Conservation (phyloP, 2,888 invertebrate species). For the Agriopis aurantiaria region DNA sequence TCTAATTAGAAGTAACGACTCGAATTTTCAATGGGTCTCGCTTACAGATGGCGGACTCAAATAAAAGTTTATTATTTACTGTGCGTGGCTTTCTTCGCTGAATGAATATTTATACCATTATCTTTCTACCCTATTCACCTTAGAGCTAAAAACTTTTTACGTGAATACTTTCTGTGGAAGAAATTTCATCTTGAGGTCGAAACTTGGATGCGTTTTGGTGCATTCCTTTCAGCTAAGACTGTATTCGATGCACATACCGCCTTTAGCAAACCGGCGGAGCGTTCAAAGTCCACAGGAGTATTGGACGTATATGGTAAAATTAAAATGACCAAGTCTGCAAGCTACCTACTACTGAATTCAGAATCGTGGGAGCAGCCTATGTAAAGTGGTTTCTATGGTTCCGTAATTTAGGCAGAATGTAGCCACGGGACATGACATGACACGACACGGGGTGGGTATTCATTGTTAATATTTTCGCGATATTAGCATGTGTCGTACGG, state of each 20-base stretch:
- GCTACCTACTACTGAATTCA: slow-evolving; percentile 17
- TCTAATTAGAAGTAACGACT: slow-evolving; percentile 83
- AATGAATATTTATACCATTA: slow-evolving; percentile 83
- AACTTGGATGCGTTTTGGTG: slow-evolving; percentile 57
- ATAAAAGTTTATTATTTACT: slow-evolving; percentile 85
- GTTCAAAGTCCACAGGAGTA: slow-evolving; percentile 25
- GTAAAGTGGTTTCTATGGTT: slow-evolving; percentile 13
- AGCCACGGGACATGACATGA: slow-evolving; percentile 21
- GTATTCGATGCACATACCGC: slow-evolving; percentile 36
- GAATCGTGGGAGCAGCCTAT: slow-evolving; percentile 8
- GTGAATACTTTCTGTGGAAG: slow-evolving; percentile 68
- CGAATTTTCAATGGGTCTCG: slow-evolving; percentile 82
- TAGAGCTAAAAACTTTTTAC: slow-evolving; percentile 61
- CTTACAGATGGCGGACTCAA: slow-evolving; percentile 74
- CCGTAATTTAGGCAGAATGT: slow-evolving; percentile 21
- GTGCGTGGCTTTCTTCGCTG: slow-evolving; percentile 72
- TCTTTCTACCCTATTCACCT: slow-evolving; percentile 76
- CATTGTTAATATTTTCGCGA: slow-evolving; percentile 41
- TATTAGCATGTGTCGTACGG: slow-evolving; percentile 47
- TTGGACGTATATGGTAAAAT: slow-evolving; percentile 20
- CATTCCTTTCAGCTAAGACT: slow-evolving; percentile 45
- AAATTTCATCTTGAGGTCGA: slow-evolving; percentile 66
- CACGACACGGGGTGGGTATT: slow-evolving; percentile 21
- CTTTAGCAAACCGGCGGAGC: slow-evolving; percentile 24
- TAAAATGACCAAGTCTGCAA: slow-evolving; percentile 20